These are phyloP conservation scores for Leuctra nigra DNA, from an alignment of 2,888 invertebrate genomes.

Conservation along the genomic window DNA sequence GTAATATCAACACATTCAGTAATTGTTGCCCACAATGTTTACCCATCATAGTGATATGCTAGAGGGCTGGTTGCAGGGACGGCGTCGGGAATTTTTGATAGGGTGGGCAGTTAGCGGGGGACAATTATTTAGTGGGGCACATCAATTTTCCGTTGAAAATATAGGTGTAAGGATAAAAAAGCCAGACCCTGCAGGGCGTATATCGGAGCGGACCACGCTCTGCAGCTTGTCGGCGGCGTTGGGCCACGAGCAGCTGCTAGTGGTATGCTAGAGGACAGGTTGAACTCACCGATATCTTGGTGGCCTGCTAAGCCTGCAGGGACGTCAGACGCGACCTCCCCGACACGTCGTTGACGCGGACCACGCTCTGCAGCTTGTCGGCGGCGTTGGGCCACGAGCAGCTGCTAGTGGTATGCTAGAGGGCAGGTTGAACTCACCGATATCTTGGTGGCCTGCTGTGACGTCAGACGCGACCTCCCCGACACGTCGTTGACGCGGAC, in stretches of 20 bases:
- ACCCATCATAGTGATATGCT: too few relatives aligned
- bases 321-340: neutral
- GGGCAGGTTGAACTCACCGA: neutral
- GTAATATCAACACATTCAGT: too few relatives aligned
- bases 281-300: neutral
- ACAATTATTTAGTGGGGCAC: too few relatives aligned
- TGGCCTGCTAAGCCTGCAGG: neutral
- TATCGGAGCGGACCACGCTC: neutral
- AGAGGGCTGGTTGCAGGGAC: too few relatives aligned
- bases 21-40: too few relatives aligned
- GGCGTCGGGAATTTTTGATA: too few relatives aligned
- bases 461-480: neutral
- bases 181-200: too few relatives aligned
- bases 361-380: neutral
- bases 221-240: neutral
- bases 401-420: too few relatives aligned
- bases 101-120: too few relatives aligned
- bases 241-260: neutral
- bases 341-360: neutral
- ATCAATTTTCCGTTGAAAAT: too few relatives aligned
- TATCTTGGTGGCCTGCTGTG: neutral
- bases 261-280: too few relatives aligned
- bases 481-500: neutral
- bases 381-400: neutral
- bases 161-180: too few relatives aligned